Base-by-base conservation (phyloP, 2,888 invertebrate species). In the Dryobotodes eremita region DNA sequence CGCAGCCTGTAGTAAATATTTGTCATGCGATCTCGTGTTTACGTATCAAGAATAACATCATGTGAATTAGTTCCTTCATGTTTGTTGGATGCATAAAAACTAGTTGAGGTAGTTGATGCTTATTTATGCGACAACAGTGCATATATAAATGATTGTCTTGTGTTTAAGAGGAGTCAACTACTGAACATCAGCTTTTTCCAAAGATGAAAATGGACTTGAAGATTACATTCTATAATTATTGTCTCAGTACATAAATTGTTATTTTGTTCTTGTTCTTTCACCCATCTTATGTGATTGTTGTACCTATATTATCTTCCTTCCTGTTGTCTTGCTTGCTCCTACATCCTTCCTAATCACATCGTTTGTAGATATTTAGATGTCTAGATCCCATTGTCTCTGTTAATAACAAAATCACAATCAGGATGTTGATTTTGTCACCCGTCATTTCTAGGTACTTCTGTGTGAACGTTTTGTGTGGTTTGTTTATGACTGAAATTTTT, bases 1-100 rank as follows among this genome's bases (percentile, higher is more conserved):
- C 75, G 81, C 83, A 76, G 80, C 64, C 76, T 73, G 83, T 85
- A 85, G 88, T 88, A 89, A 89, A 89, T 85, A 89, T 89, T 88
- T 88, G 89, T 84, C 84, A 89, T 80, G 48, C 59, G 88, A 88
- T 80, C 76, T 76, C 48, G 20, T 85, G 80, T 86, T 83, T 89
- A 83, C 83, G 69, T 81, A 71, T 62, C 69, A 68, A 71, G 75
- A 83, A 80, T 73, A 72, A 50, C 53, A 64, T 83, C 53, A 70
- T 61, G 55, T 71, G 62, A 71, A 71, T 82, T 86, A 81, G 82
- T 76, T 81, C 50, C 65, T 70, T 53, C 57, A 46, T 59, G 71
- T 80, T 75, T 46, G 46, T 53, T 23, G 55, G 78, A 31, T 62
- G 42, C 17, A 75, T 72, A 15, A 61, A 69, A 70, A 80, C 71